Percentiles rank a stretch among this genome's conserved stretches.
phyloP scores from a whole-genome alignment of 2,888 invertebrate genomes.

The Pegoplata infirma region DNA sequence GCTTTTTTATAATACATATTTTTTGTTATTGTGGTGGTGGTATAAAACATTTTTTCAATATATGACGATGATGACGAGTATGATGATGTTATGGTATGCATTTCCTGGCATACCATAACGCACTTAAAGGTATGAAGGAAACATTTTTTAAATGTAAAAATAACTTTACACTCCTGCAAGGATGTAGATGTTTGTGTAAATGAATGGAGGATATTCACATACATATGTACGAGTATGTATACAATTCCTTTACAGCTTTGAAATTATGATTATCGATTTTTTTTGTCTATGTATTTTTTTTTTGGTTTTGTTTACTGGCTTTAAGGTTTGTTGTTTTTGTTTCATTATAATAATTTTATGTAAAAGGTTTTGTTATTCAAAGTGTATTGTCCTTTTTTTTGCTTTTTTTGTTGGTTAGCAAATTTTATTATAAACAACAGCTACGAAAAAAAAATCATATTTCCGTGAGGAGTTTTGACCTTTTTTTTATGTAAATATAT shows the following conservation, averaged over 20 bases:
- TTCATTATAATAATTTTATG: background rate
- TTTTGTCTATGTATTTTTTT: background rate
- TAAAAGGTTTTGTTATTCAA: background rate
- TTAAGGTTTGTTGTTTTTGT: background rate
- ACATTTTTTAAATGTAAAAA: conserved; percentile 18
- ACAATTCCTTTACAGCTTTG: conserved; percentile 5
- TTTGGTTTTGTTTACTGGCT: background rate
- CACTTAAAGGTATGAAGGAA: background rate
- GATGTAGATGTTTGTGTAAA: no score
- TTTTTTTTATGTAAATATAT: conserved; percentile 13
- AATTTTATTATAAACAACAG: no score
- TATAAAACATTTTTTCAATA: background rate
- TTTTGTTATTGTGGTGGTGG: background rate
- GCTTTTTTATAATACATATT: no score
- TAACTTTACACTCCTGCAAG: conserved; percentile 30
- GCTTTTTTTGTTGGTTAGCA: background rate
- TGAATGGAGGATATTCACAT: no score
- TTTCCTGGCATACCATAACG: background rate
- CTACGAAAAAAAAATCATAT: background rate
- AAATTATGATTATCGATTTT: conserved; percentile 45
- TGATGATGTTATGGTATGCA: background rate
- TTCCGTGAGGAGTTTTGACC: conserved; percentile 5
- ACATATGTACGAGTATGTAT: background rate
- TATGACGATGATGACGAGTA: background rate
- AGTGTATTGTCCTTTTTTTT: conserved; percentile 7